phyloP scores from a whole-genome alignment of 2,797 vertebrate species.

The Adrianichthys oophorus region DNA sequence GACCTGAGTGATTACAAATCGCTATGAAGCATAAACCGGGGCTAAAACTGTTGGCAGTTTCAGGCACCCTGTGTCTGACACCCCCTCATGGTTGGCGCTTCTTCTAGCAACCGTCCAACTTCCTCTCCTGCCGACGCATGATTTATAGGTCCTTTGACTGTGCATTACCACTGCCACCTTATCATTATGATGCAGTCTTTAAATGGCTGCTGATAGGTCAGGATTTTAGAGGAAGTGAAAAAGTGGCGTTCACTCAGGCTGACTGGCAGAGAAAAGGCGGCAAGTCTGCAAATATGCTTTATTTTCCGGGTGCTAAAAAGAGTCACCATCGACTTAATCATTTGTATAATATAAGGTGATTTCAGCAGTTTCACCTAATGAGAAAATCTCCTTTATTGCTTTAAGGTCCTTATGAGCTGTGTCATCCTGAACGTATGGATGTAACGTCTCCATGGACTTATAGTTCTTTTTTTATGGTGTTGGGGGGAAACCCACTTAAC shows the following conservation, averaged over 20 bases:
- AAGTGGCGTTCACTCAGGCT: slow-evolving; percentile 27
- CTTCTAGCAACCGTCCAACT: slow-evolving; percentile 46
- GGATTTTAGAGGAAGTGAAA: slow-evolving; percentile 40
- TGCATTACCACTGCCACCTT: slow-evolving; percentile 23
- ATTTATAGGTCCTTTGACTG: slow-evolving; percentile 50
- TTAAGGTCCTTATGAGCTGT: slow-evolving; percentile 74
- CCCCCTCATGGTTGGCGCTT: slow-evolving; percentile 20
- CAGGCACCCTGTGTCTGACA: slow-evolving; percentile 58
- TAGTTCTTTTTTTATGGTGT: slow-evolving; percentile 76
- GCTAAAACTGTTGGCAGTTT: slow-evolving; percentile 20
- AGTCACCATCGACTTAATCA: slow-evolving; percentile 76
- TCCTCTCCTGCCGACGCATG: slow-evolving; percentile 25
- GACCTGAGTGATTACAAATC: too few relatives aligned
- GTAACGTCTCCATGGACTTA: slow-evolving; percentile 68
- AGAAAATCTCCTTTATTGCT: slow-evolving; percentile 76
- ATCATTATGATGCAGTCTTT: slow-evolving; percentile 63
- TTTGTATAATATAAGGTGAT: slow-evolving; percentile 77
- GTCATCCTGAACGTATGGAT: slow-evolving; percentile 73
- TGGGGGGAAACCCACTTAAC: slow-evolving; percentile 72
- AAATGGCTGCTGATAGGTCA: slow-evolving; percentile 51
- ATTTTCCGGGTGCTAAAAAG: slow-evolving; percentile 60
- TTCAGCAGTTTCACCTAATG: slow-evolving; percentile 78
- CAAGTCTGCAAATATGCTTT: slow-evolving; percentile 56
- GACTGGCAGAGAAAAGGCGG: slow-evolving; percentile 44
- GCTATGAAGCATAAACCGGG: too few relatives aligned